These are phyloP conservation scores for Pholis gunnellus DNA, from an alignment of 2,113 vertebrate species.

Conservation along the genomic window DNA sequence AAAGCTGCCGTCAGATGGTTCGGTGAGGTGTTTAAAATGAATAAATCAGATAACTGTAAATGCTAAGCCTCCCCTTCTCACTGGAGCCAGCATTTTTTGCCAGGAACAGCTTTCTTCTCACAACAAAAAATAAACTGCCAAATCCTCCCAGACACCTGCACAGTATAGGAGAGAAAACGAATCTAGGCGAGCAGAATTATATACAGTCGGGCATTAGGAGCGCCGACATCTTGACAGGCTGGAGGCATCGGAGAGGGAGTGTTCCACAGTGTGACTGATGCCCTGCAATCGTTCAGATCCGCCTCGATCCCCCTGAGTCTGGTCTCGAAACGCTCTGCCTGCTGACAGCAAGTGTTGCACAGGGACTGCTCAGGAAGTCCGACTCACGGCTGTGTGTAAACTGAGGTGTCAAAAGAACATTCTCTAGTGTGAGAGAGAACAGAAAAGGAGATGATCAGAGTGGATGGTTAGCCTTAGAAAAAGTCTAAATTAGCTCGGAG, in stretches of 20 bases:
- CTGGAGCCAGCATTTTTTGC: conserved; percentile 19
- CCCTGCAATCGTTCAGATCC: conserved; percentile 38
- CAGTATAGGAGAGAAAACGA: conserved; percentile 32
- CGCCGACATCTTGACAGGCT: conserved; percentile 49
- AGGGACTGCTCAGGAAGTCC: conserved; percentile 5
- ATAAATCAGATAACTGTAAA: not conserved
- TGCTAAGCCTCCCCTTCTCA: not conserved
- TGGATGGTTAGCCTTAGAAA: not conserved
- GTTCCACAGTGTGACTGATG: conserved; percentile 51
- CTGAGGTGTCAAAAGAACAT: not conserved
- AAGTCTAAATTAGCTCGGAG: not conserved
- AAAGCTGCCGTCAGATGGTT: conserved; percentile 21
- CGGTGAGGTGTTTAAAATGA: conserved; percentile 7
- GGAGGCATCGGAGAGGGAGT: conserved; percentile 20
- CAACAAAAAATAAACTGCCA: conserved; percentile 15
- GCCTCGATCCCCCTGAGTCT: conserved; percentile 41
- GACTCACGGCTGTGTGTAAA: not conserved
- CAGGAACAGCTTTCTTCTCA: not conserved
- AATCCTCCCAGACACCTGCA: conserved; percentile 32
- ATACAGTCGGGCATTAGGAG: conserved; percentile 55
- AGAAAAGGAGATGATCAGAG: not conserved
- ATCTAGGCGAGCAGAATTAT: conserved; percentile 30
- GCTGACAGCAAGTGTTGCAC: conserved; percentile 35
- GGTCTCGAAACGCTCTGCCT: conserved; percentile 42
- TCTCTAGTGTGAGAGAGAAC: not conserved